Evolutionary conservation across 2,113 vertebrate genomes (phyloP).

Genomic region (Dascyllus trimaculatus): DNA sequence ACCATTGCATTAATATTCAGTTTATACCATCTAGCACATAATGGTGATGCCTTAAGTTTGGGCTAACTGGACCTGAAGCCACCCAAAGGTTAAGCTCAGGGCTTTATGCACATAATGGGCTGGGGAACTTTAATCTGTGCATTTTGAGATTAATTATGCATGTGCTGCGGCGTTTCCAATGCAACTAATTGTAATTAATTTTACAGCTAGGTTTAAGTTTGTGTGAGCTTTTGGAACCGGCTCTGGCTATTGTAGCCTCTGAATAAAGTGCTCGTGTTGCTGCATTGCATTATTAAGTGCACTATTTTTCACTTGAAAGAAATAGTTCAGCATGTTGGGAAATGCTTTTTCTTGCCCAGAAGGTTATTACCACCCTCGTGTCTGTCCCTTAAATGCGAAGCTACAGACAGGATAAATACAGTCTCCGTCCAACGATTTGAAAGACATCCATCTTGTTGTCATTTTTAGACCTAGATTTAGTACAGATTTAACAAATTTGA

Average conservation of each 20-base stretch:
- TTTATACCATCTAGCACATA: constrained; percentile 63
- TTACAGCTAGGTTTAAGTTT: constrained; percentile 1
- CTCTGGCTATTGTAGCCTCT: not conserved
- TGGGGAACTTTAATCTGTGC: not conserved
- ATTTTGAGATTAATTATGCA: constrained; percentile 53
- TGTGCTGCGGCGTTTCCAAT: constrained; percentile 23
- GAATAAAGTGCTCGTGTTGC: not conserved
- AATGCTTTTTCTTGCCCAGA: not conserved
- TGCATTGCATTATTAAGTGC: constrained; percentile 1
- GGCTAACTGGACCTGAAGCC: constrained; percentile 39
- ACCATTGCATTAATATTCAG: constrained; percentile 78
- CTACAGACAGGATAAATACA: not conserved
- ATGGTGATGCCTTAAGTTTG: constrained; percentile 44
- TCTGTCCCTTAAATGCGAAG: not conserved
- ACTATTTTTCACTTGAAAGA: not conserved
- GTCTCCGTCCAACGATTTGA: not conserved
- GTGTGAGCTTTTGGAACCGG: constrained; percentile 28
- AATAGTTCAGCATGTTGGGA: not conserved
- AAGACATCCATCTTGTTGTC: not conserved
- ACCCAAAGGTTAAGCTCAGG: not conserved
- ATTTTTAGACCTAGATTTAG: constrained; percentile 13
- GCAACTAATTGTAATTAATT: not conserved
- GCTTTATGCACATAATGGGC: not conserved
- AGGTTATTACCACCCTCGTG: not conserved
- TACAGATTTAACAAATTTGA: not conserved